Evolutionary conservation across 2,888 invertebrate genomes (phyloP), one percentile per base, ranked within the genome.

Genomic region (Cephus spinipes): DNA sequence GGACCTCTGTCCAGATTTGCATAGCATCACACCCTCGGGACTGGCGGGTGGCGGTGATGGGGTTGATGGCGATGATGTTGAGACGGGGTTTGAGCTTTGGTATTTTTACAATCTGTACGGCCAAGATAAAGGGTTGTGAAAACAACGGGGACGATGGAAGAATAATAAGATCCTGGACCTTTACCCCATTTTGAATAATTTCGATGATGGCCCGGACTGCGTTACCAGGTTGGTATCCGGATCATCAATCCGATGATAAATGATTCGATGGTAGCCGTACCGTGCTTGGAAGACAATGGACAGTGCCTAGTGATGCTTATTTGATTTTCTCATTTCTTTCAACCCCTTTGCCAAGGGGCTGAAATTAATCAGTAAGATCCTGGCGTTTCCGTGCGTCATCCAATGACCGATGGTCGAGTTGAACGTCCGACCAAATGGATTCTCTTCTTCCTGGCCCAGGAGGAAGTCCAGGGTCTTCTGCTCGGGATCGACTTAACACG

Each of bases 351-450:
- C 71, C 71, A 33, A 23, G 71, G 69, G 71, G 71, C 34, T 78
- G 80, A 76, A 84, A 85, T 83, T 83, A 85, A 82, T 84, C 79
- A 79, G 79, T 55, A 81, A 81, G 76, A 81, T 80, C 82, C 79
- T 77, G 78, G 76, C 83, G 77, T 81, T 81, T 81, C 82, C 79
- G 79, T 55, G 79, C 79, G 84, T 85, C 83, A 81, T 75, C 81
- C 81, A 77, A 81, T 85, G 82, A 86, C 80, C 84, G 86, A 85
- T 86, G 81, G 82, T 81, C 81, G 75, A 80, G 81, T 78, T 78
- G 74, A 55, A 35, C 68, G 76, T 40, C 76, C 79, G 75, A 79
- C 73, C 78, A 81, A 83, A 84, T 80, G 81, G 81, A 83, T 85
- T 83, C 79, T 55, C 55, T 81, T 81, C 81, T 83, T 83, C 36